Evolutionary conservation across 2,113 vertebrate species (phyloP), one percentile per base, ranked within the genome.

Genomic region (Entomyzon cyanotis): DNA sequence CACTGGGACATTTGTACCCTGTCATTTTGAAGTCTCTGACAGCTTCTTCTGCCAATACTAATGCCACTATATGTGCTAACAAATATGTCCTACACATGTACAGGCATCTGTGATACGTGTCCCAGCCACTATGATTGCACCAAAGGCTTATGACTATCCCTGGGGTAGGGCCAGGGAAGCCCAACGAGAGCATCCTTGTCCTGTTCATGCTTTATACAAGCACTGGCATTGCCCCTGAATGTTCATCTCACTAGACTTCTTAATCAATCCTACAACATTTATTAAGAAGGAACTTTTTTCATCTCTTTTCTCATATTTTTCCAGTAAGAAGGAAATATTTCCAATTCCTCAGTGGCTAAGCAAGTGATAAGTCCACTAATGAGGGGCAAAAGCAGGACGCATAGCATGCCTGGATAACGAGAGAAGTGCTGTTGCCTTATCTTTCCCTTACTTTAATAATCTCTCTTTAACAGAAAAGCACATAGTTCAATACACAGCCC

Each of bases 401-500:
- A 68, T 22, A 80, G 64, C 42, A 37, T 23, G 62, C 52, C 53
- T n/a, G 68, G 69, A 68, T 76, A 96, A 94, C 2, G 2, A 90
- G 73, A 80, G 52, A 86, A 88, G 42, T 49, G 73, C 37, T 86
- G 35, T 24, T 80, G 69, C 60, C 49, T 92, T 81, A 68, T 89
- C 53, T 58, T 93, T 71, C 23, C 64, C 77, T 87, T 41, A 41
- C 79, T 96, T 84, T 93, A 95, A 96, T 80, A 71, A 62, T 74
- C 71, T 87, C 49, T 73, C 64, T 92, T 64, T 68, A 93, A 86
- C 85, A 81, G 76, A 85, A 95, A 92, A 90, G 69, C 52, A 84
- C 60, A 53, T 18, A 77, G 75, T 90, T 95, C 85, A 88, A 81
- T 88, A 93, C 64, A 53, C 60, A 92, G 88, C 94, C 93, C 86